Conservation (phyloP, 2,113 vertebrate genomes). For the Hydropotes inermis region DNA sequence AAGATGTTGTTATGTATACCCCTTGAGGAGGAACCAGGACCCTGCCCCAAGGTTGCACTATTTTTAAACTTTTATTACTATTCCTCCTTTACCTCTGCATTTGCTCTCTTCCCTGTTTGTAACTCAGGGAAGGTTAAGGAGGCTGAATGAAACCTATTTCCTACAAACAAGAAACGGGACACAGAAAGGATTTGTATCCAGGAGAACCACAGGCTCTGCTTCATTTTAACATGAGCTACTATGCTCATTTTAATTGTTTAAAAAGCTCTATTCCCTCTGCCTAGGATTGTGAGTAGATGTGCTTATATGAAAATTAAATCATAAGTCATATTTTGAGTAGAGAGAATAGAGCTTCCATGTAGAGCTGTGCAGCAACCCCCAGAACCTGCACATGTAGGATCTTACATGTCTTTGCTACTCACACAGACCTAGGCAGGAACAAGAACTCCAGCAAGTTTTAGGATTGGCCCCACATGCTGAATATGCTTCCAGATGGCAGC, state of each 20-base stretch:
- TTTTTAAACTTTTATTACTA: neutral
- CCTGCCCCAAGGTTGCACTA: neutral
- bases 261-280: neutral
- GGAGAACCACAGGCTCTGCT: neutral
- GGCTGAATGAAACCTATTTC: neutral
- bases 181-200: neutral
- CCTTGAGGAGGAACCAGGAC: neutral
- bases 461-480: neutral
- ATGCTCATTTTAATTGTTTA: neutral
- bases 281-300: neutral
- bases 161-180: neutral
- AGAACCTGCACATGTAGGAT: neutral
- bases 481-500: neutral
- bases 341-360: neutral
- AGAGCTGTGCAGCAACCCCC: neutral
- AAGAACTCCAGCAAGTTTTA: neutral
- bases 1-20: neutral
- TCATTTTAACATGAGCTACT: neutral
- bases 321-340: neutral
- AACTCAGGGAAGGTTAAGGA: neutral
- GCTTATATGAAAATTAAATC: neutral
- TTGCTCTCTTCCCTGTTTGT: neutral
- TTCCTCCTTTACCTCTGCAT: neutral
- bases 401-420: neutral
- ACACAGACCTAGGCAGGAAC: neutral